phyloP scores from a whole-genome alignment of 2,888 invertebrate genomes.

The Timema podura region DNA sequence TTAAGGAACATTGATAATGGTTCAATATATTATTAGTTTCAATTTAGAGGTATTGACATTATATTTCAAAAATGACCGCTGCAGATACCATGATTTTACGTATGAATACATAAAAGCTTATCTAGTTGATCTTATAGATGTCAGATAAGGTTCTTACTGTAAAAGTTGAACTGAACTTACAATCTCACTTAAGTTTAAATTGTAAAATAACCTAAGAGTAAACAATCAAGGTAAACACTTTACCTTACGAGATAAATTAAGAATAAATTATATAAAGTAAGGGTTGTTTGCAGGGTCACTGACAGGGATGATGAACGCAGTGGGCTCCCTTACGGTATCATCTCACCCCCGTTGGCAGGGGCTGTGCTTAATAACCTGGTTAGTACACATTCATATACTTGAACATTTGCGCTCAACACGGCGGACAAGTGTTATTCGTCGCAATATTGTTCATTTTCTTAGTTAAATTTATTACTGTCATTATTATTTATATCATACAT shows the following conservation, averaged over 20 bases:
- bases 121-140: too few species aligned
- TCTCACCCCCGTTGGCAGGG: slow-evolving; percentile 33
- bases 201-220: not conserved
- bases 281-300: slow-evolving; percentile 28
- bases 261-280: not conserved
- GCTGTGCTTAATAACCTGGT: slow-evolving; percentile 28
- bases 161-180: not conserved
- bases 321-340: slow-evolving; percentile 32
- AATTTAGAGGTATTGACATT: too few species aligned
- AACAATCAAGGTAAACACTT: too few species aligned
- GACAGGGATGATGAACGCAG: slow-evolving; percentile 34
- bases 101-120: too few species aligned
- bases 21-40: too few species aligned
- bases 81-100: too few species aligned
- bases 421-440: too few species aligned
- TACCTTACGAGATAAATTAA: not conserved
- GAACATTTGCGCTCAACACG: not conserved
- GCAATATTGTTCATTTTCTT: too few species aligned
- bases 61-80: too few species aligned
- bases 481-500: too few species aligned
- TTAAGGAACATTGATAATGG: too few species aligned
- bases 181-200: not conserved
- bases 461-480: too few species aligned
- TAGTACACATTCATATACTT: slow-evolving; percentile 15
- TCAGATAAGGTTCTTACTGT: not conserved